A percentile compares a stretch with the other conserved stretches of the same genome.
Evolutionary conservation across 2,113 vertebrate species (phyloP).

Genomic region (Notiomystis cincta): DNA sequence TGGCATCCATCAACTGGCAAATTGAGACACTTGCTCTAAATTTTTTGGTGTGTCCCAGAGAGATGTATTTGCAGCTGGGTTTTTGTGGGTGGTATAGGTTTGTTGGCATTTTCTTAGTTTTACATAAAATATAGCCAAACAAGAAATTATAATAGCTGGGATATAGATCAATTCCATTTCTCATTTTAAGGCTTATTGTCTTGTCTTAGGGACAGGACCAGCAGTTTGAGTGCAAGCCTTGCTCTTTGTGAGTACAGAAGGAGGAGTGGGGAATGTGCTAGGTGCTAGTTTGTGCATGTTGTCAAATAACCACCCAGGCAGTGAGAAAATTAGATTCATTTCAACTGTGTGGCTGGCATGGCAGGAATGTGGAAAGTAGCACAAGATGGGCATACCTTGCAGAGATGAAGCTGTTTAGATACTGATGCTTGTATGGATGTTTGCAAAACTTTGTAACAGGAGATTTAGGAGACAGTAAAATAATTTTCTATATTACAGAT

Average conservation of each 20-base stretch:
- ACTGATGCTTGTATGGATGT: not conserved
- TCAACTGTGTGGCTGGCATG: not conserved
- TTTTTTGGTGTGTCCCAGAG: not conserved
- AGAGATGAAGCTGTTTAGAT: not conserved
- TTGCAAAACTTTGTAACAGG: not conserved
- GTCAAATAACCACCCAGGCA: not conserved
- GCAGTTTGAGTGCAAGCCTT: not conserved
- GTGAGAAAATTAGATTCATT: rapidly evolving
- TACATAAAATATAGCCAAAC: not conserved
- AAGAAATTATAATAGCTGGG: not conserved
- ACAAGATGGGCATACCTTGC: not conserved
- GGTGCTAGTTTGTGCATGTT: rapidly evolving
- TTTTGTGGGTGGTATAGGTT: not conserved
- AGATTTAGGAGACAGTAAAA: not conserved
- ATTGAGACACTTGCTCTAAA: not conserved
- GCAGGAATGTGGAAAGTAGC: not conserved
- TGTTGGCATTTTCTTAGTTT: not conserved
- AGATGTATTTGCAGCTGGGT: not conserved
- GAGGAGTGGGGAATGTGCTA: not conserved
- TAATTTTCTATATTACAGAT: not conserved
- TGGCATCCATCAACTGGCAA: not conserved
- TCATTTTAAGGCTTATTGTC: not conserved
- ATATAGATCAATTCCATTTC: not conserved
- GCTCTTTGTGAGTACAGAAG: not conserved
- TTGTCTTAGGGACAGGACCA: not conserved